Percentiles rank a stretch among this genome's conserved stretches.
These are phyloP conservation scores for Macrophya alboannulata DNA, from an alignment of 2,888 invertebrate genomes.

Conservation along the genomic window DNA sequence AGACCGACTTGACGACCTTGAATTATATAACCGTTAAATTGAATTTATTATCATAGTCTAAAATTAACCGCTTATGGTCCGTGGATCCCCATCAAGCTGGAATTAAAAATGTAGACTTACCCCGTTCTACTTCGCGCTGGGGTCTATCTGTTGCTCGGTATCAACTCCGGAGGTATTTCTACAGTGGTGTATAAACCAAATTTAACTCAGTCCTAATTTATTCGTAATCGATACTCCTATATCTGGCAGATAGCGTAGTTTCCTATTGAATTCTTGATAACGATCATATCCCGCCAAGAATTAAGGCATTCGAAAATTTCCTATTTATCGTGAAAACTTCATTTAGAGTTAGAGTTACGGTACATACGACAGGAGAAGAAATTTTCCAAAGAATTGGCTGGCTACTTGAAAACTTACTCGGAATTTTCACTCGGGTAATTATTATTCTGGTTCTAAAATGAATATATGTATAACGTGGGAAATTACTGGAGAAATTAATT, in stretches of 20 bases:
- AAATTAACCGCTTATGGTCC: conserved; percentile 10
- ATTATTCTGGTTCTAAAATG: neutral
- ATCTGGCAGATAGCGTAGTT: neutral
- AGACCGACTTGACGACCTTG: conserved; percentile 21
- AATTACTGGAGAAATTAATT: conserved; percentile 9
- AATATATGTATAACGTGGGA: neutral
- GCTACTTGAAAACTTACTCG: neutral
- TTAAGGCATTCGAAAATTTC: neutral
- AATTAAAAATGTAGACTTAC: neutral
- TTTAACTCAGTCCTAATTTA: neutral
- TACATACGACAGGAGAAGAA: neutral
- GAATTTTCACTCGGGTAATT: neutral
- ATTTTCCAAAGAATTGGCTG: neutral
- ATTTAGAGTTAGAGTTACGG: neutral
- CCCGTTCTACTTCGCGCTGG: neutral
- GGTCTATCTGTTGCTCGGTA: neutral
- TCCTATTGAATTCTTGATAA: neutral
- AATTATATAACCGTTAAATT: conserved; percentile 9
- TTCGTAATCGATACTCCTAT: neutral
- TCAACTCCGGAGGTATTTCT: neutral
- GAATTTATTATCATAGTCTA: neutral
- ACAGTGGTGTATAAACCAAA: neutral
- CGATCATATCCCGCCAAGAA: neutral
- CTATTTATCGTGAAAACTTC: neutral
- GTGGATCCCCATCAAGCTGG: neutral